A percentile compares a stretch with the other conserved stretches of the same genome.
phyloP scores from a whole-genome alignment of 2,113 vertebrate genomes.

The Spizaetus ornatus region DNA sequence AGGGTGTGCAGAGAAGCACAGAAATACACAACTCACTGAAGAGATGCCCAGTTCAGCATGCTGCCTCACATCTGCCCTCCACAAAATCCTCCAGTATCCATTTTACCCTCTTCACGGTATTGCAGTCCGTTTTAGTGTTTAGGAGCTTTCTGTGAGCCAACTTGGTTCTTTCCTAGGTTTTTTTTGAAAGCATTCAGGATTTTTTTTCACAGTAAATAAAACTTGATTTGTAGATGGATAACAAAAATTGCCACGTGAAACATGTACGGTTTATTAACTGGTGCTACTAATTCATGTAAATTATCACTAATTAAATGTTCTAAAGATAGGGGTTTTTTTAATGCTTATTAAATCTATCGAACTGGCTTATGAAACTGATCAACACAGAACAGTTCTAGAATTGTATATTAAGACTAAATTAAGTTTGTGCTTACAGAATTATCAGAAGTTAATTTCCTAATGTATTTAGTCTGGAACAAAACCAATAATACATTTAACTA shows the following conservation, averaged over 20 bases:
- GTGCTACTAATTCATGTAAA: not conserved
- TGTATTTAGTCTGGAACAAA: slow-evolving; percentile 7
- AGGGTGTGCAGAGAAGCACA: too few species aligned
- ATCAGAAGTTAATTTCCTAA: not conserved
- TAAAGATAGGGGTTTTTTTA: not conserved
- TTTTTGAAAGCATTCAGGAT: not conserved
- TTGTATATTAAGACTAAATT: not conserved
- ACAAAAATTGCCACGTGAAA: not conserved
- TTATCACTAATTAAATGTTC: not conserved
- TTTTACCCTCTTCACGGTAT: not conserved
- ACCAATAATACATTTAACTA: not conserved
- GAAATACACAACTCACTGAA: not conserved
- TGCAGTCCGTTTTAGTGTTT: not conserved
- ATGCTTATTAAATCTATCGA: not conserved
- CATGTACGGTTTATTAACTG: not conserved
- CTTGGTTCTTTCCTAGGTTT: not conserved
- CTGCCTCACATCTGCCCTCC: not conserved
- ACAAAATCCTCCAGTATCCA: not conserved
- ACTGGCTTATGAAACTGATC: not conserved
- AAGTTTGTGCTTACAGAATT: not conserved
- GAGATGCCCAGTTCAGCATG: not conserved
- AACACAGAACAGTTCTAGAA: not conserved
- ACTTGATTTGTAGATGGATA: not conserved
- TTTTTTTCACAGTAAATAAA: not conserved
- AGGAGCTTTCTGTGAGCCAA: not conserved